These are phyloP conservation scores for Acanthaster planci DNA, from an alignment of 35 echinoderm and acorn worm genomes.

Conservation along the genomic window DNA sequence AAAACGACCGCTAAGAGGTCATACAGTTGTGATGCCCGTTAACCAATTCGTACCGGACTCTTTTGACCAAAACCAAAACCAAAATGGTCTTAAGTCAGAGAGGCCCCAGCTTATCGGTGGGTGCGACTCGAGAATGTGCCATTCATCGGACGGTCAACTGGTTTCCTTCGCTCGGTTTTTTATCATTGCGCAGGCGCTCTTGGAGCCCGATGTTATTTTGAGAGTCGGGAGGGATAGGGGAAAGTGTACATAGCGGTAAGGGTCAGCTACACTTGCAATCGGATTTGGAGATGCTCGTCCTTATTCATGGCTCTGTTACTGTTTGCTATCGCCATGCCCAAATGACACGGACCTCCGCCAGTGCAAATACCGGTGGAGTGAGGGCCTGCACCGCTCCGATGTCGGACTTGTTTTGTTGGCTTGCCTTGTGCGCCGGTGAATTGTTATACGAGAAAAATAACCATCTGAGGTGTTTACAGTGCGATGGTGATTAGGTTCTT, in stretches of 20 bases:
- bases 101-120: neutral
- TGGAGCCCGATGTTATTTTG: neutral
- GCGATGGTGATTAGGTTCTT: neutral
- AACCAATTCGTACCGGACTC: neutral
- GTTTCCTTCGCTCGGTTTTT: neutral
- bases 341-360: neutral
- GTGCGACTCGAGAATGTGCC: neutral
- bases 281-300: neutral
- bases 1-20: conserved; percentile 7
- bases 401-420: neutral
- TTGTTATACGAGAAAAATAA: neutral
- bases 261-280: conserved; percentile 22
- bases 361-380: neutral
- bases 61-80: too few relatives aligned
- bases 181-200: neutral
- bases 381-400: too few relatives aligned
- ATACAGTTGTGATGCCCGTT: conserved; percentile 1
- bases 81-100: too few relatives aligned
- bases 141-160: neutral
- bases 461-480: conserved; percentile 6
- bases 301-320: neutral
- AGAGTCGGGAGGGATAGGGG: neutral
- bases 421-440: neutral
- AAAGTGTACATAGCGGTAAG: neutral
- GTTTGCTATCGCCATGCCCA: neutral